Evolutionary conservation across 2,888 invertebrate genomes (phyloP).

Genomic region (Fragum sueziense): DNA sequence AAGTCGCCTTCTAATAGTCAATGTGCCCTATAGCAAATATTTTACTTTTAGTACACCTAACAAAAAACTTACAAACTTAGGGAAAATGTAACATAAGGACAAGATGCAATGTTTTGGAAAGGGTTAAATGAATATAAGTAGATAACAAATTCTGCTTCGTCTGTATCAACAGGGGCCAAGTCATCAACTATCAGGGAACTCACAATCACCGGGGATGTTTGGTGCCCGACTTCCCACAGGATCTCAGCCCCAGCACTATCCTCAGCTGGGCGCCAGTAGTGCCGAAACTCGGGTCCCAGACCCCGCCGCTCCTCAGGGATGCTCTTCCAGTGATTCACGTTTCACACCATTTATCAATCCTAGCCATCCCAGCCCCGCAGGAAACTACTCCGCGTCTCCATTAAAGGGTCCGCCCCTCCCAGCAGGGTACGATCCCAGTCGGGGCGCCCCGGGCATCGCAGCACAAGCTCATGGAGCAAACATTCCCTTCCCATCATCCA

Average conservation of each 20-base stretch:
- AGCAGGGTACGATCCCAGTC: conserved; percentile 54
- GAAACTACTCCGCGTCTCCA: conserved; percentile 46
- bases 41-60: too few species aligned
- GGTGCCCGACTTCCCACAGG: conserved; percentile 52
- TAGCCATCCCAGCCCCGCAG: conserved; percentile 47
- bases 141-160: too few species aligned
- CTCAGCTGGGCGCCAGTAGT: conserved; percentile 58
- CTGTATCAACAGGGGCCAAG: conserved; percentile 52
- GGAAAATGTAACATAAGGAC: too few species aligned
- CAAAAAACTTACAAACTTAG: too few species aligned
- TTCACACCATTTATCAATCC: conserved; percentile 43
- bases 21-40: too few species aligned
- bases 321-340: conserved; percentile 48
- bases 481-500: conserved; percentile 49
- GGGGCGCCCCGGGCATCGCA: conserved; percentile 26
- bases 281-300: conserved; percentile 57
- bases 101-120: too few species aligned
- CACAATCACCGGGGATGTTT: conserved; percentile 53
- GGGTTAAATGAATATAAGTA: too few species aligned
- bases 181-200: conserved; percentile 48
- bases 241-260: conserved; percentile 58
- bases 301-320: conserved; percentile 58
- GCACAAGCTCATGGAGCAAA: conserved; percentile 30
- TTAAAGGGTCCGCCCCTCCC: conserved; percentile 58
- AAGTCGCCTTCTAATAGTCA: too few species aligned